Base-by-base conservation (phyloP, 2,797 vertebrate genomes). In the Cossypha dichroa region DNA sequence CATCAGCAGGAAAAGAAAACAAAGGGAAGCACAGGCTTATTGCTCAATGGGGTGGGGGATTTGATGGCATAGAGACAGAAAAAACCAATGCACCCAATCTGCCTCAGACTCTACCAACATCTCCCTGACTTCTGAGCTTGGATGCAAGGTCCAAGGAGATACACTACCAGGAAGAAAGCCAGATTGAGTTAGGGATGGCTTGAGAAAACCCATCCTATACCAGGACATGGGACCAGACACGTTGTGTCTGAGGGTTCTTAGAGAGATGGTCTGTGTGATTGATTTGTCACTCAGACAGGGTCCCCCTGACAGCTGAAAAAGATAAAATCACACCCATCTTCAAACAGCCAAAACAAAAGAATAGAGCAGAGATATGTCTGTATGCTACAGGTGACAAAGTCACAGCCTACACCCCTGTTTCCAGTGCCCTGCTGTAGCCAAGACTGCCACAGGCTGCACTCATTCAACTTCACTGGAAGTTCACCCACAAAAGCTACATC, bases 401-500 rank as follows among this genome's bases (percentile, higher is more conserved):
- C 66, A 76, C 43, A 70, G 38, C 28, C 33, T 64, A 28, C 7
- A 52, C 3, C 28, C 15, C 31, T 52, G 23, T 16, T 36, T 52
- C 15, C 54, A 48, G 68, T 3, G 13, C 40, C n/a, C 23, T 78
- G 59, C 49, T 62, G 26, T 25, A 77, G 33, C 43, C 45, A 76
- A 75, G 59, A 52, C 6, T 87, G 78, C 26, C 91, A 76, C 26
- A 59, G 66, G 52, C 38, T 20, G 66, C 78, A 25, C 14, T 92
- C 80, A 78, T 33, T 77, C 73, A 63, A 41, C 70, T 75, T 55
- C 45, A 52, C 52, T 85, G 68, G 76, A 96, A 93, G 49, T 31
- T 92, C 67, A 84, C 67, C 92, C 72, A 8, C 88, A 69, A 81
- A 91, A 95, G n/a, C 51, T 63, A 36, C 55, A 90, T 69, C 52